Percentiles rank a stretch among this genome's conserved stretches.
phyloP scores from a whole-genome alignment of 2,888 invertebrate species.

The Hermaeophaga mercurialis region DNA sequence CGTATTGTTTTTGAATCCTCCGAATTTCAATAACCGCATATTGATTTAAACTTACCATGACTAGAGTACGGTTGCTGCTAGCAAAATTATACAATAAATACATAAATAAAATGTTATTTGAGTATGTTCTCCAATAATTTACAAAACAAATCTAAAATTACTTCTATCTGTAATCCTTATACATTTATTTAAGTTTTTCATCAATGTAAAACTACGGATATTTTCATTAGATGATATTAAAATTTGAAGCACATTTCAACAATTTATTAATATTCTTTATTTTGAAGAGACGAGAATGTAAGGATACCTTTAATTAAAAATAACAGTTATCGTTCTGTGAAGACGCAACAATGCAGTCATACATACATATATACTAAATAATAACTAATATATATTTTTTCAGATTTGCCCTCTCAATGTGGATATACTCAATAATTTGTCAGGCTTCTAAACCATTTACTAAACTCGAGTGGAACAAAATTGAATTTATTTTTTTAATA shows the following conservation, averaged over 20 bases:
- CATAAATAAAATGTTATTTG: conserved; percentile 3
- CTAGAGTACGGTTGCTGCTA: conserved; percentile 15
- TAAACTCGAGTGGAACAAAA: no score
- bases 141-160: conserved; percentile 4
- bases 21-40: conserved; percentile 11
- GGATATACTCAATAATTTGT: no score
- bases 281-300: conserved; percentile 12
- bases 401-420: no score
- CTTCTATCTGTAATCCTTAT: conserved; percentile 6
- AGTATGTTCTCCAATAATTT: neutral
- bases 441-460: no score
- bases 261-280: conserved; percentile 18
- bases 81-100: conserved; percentile 8
- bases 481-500: no score
- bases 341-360: no score
- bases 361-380: no score
- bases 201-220: conserved; percentile 16
- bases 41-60: conserved; percentile 7
- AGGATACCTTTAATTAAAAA: conserved; percentile 8
- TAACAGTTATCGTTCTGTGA: no score
- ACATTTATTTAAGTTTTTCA: conserved; percentile 9
- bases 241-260: conserved; percentile 24
- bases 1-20: no score
- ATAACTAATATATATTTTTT: no score
- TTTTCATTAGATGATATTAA: conserved; percentile 24